Evolutionary conservation across 2,113 vertebrate genomes (phyloP).

Genomic region (crab-eating macaque (Macaca fascicularis)): T2T-MFA8v1.1 NC_088381.1:149432501-149433000

Average conservation of each 20-base stretch:
- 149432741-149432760: not conserved
- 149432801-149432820: not conserved
- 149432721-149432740: not conserved
- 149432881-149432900: not conserved
- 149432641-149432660: slow-evolving; percentile 29
- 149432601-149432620: fast-evolving
- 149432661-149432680: not conserved
- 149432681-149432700: not conserved
- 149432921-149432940: fast-evolving
- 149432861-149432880: not conserved
- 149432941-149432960: too few species aligned
- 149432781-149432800: not conserved
- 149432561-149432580: not conserved
- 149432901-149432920: not conserved
- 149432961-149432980: not conserved
- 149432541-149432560: not conserved
- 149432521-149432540: not conserved
- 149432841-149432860: not conserved
- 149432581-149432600: not conserved
- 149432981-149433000: not conserved
- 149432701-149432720: not conserved
- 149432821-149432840: not conserved
- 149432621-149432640: not conserved
- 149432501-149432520: not conserved
- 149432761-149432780: not conserved